Percentiles rank a stretch among this genome's conserved stretches.
Conservation (phyloP, 2,797 vertebrate genomes). For the Rhynchotus rufescens region DNA sequence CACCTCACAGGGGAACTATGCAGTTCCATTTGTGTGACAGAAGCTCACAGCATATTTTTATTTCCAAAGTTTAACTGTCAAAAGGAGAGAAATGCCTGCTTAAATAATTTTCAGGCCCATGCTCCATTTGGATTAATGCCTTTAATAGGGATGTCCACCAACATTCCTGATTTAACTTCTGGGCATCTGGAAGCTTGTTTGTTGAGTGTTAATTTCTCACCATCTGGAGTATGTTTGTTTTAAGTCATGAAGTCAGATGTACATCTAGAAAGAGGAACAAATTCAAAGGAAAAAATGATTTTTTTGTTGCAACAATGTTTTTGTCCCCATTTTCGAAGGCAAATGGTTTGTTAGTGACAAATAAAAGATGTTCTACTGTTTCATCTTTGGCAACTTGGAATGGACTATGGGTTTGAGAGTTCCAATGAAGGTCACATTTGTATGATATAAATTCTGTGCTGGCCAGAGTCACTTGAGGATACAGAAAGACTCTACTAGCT, state of each 20-base stretch:
- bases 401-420: background rate
- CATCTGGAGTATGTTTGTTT: background rate
- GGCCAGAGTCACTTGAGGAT: background rate
- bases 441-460: background rate
- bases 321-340: background rate
- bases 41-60: background rate
- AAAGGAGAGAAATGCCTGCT: slow-evolving; percentile 2
- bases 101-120: slow-evolving; percentile 23
- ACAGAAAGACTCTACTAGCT: background rate
- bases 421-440: background rate
- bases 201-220: background rate
- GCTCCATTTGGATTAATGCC: background rate
- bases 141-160: background rate
- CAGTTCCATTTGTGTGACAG: background rate
- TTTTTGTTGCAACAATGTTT: background rate
- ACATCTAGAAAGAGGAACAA: background rate
- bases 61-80: background rate
- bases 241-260: background rate
- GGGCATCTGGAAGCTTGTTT: background rate
- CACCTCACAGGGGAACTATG: background rate
- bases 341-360: background rate
- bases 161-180: background rate
- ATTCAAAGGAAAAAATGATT: background rate
- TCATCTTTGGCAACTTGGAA: background rate
- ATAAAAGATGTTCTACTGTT: background rate